Evolutionary conservation across 2,797 vertebrate genomes (phyloP), one percentile per base, ranked within the genome.

Genomic region (Sternotherus odoratus): DNA sequence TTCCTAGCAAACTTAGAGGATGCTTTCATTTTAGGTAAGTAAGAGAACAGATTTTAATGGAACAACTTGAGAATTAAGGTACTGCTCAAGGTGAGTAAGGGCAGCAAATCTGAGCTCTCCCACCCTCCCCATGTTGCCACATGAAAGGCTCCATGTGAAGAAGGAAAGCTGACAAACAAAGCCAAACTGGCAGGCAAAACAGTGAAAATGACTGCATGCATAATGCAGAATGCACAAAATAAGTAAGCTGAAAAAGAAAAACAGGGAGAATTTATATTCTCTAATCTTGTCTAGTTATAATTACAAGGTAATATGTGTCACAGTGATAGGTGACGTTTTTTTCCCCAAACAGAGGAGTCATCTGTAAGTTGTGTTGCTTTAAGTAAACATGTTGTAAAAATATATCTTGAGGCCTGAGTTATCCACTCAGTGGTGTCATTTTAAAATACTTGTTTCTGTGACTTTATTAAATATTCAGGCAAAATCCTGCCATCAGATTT

Each of bases 401-500:
- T 43, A 49, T 77, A 90, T 93, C 50, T 74, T 51, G 74, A 26
- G 48, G 33, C 36, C 87, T 77, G 46, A 30, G 79, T 66, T 83
- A 23, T 57, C 69, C 46, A 33, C 51, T 91, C 82, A 75, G 5
- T 74, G 77, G 2, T 66, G 43, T 16, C 3, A 57, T 86, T 92
- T 72, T 51, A 30, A 89, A 94, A 82, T 81, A 60, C 1, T 8
- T 13, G 21, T 72, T 66, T 63, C 30, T n/a, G 8, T 63, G 30
- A 48, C 85, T 86, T 94, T 24, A 82, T 56, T 80, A 33, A 23
- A 17, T 48, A 91, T 48, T 21, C 72, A 83, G 51, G 43, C 66
- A n/a, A 78, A 46, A 50, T 87, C 85, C 79, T 69, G 43, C 53
- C 43, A 74, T 54, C 77, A n/a, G 85, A 88, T 95, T 89, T 92